Percentiles rank a stretch among this genome's conserved stretches.
Conservation (phyloP, 2,888 invertebrate species). For the Drosophila phalerata region DNA sequence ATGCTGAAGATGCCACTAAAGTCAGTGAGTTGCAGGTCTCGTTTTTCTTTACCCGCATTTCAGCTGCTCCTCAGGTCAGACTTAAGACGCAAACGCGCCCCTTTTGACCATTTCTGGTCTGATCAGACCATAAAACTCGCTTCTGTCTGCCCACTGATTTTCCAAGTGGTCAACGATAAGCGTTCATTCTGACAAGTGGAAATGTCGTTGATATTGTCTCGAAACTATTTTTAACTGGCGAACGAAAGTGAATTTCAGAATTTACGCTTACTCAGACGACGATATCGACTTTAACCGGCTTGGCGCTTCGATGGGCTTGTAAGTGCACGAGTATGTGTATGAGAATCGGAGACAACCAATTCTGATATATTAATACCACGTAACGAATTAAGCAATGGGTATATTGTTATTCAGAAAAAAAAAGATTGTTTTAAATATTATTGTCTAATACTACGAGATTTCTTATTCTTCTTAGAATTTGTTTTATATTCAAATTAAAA, state of each 20-base stretch:
- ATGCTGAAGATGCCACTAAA: constrained; percentile 22
- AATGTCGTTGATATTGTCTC: constrained; percentile 30
- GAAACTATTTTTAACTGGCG: constrained; percentile 71
- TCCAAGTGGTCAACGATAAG: constrained; percentile 16
- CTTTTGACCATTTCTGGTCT: constrained; percentile 35
- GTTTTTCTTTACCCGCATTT: constrained; percentile 22
- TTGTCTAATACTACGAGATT: background rate
- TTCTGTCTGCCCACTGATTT: constrained; percentile 24
- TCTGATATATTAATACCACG: constrained; percentile 32
- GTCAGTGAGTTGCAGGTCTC: constrained; percentile 38
- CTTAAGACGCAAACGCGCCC: constrained; percentile 38
- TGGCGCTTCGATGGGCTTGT: constrained; percentile 1
- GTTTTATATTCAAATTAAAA: too few relatives aligned
- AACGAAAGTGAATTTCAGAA: constrained; percentile 76
- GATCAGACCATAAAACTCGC: constrained; percentile 35
- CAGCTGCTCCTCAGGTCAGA: constrained; percentile 4
- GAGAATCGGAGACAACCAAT: constrained; percentile 51
- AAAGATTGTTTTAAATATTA: background rate
- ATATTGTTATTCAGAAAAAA: background rate
- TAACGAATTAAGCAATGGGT: constrained; percentile 11
- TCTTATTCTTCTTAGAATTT: too few relatives aligned
- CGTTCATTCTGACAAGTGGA: constrained; percentile 49
- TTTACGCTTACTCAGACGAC: constrained; percentile 37
- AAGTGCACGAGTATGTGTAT: constrained; percentile 23
- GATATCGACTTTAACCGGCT: constrained; percentile 41